phyloP scores from a whole-genome alignment of 2,113 vertebrate species.

The Bos javanicus region DNA sequence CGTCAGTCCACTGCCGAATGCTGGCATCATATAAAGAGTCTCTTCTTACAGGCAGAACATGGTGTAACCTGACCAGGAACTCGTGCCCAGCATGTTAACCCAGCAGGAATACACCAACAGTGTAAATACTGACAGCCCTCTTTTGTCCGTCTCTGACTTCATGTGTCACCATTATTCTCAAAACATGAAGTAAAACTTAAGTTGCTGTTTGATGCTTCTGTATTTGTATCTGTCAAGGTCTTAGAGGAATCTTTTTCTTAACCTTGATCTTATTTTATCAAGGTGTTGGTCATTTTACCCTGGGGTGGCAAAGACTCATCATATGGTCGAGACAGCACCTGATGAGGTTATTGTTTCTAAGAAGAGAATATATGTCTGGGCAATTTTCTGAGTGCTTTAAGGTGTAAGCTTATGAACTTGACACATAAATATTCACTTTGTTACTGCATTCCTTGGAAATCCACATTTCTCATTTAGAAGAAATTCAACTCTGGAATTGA shows the following conservation, averaged over 20 bases:
- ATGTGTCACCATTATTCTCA: background rate
- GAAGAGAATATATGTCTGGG: background rate
- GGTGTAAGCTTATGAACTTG: background rate
- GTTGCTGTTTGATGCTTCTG: background rate
- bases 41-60: background rate
- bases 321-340: background rate
- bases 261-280: background rate
- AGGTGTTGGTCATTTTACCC: background rate
- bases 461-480: background rate
- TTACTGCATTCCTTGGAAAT: background rate
- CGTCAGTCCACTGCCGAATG: background rate
- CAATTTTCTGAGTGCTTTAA: background rate
- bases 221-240: background rate
- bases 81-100: background rate
- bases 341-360: background rate
- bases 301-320: background rate
- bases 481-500: background rate
- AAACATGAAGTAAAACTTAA: background rate
- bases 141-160: background rate
- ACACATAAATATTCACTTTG: background rate
- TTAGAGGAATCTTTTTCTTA: background rate
- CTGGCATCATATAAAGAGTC: background rate
- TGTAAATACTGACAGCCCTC: background rate
- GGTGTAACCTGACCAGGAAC: background rate
- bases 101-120: background rate